These are phyloP conservation scores for Melinopterus prodromus DNA, from an alignment of 2,888 invertebrate species.

Conservation along the genomic window DNA sequence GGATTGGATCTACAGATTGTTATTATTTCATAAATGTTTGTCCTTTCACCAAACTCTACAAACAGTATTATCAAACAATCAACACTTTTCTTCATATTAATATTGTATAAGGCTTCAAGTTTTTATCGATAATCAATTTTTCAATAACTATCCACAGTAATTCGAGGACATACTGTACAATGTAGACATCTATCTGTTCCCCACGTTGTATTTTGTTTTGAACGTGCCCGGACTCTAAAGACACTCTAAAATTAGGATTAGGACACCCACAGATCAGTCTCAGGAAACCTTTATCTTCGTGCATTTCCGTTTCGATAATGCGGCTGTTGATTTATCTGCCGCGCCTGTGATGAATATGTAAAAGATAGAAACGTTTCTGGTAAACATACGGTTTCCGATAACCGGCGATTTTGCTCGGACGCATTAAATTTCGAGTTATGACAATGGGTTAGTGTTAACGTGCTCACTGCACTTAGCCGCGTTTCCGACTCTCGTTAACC, in stretches of 20 bases:
- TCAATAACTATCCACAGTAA: no score
- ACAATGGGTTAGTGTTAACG: not conserved
- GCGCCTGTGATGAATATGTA: not conserved
- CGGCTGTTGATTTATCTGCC: not conserved
- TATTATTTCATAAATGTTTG: no score
- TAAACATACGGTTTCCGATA: not conserved
- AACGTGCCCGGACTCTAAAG: not conserved
- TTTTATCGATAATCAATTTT: no score
- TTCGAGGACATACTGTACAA: no score
- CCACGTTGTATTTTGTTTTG: not conserved
- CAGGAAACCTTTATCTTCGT: not conserved
- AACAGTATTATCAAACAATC: no score
- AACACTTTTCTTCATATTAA: no score
- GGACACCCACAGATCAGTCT: slow-evolving; percentile 4
- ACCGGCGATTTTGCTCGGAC: not conserved
- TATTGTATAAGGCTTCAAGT: no score
- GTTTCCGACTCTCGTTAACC: not conserved
- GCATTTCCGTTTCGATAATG: not conserved
- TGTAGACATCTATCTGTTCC: not conserved
- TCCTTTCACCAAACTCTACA: no score
- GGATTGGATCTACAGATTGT: no score
- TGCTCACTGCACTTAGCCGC: not conserved
- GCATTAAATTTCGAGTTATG: not conserved
- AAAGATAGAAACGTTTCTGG: not conserved
- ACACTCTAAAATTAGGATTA: not conserved